phyloP scores from a whole-genome alignment of 2,113 vertebrate species.

The Hippoglossus stenolepis region DNA sequence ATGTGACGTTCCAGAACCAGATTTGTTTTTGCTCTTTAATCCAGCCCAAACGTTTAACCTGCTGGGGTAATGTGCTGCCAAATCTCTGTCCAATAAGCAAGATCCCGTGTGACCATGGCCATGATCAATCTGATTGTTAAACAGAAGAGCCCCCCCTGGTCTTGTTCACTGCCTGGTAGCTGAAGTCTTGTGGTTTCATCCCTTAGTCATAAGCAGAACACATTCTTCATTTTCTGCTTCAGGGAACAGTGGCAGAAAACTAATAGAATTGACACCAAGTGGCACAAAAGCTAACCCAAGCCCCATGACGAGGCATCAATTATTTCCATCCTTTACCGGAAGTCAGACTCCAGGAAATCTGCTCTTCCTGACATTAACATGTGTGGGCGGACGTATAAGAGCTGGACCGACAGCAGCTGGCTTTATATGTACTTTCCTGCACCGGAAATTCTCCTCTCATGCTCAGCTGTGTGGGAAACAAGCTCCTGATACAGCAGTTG shows the following conservation, averaged over 20 bases:
- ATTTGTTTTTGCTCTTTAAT: too few species aligned
- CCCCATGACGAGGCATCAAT: constrained; percentile 12
- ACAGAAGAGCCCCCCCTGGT: neutral
- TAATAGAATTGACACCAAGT: constrained; percentile 8
- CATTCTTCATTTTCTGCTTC: neutral
- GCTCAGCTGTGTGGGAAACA: constrained; percentile 50
- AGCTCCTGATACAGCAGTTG: constrained; percentile 50
- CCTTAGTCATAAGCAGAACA: accelerated
- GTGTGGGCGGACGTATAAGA: constrained; percentile 28
- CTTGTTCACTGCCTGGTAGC: neutral
- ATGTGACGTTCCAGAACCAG: too few species aligned
- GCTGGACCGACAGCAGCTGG: constrained; percentile 9
- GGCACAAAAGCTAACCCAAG: neutral
- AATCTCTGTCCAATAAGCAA: too few species aligned
- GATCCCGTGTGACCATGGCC: too few species aligned
- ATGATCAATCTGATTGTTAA: neutral
- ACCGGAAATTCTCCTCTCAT: constrained; percentile 43
- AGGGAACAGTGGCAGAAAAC: neutral
- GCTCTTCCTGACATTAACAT: constrained; percentile 31
- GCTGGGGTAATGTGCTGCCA: too few species aligned
- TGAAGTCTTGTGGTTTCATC: constrained; percentile 1
- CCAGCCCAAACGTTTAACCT: too few species aligned
- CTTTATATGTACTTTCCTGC: constrained; percentile 28
- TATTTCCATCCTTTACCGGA: constrained; percentile 13
- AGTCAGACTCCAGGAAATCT: constrained; percentile 40